phyloP scores from a whole-genome alignment of 2,888 invertebrate species.

The Molanna angustata region DNA sequence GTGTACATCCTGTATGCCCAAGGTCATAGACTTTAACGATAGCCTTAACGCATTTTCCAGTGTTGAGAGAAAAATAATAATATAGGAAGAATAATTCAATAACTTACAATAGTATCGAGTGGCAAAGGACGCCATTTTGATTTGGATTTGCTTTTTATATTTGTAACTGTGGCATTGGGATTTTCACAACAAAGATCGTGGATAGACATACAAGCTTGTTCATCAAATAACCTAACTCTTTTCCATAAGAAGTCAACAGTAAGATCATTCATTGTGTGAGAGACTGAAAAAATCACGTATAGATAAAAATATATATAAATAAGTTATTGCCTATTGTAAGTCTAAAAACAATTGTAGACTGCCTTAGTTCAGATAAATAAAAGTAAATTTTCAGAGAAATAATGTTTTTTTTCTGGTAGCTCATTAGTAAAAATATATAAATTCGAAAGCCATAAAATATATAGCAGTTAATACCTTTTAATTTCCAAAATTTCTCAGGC shows the following conservation, averaged over 20 bases:
- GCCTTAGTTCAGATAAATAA: too few species aligned
- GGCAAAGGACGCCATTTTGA: constrained; percentile 95
- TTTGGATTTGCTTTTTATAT: constrained; percentile 82
- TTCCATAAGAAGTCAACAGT: constrained; percentile 88
- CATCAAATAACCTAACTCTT: constrained; percentile 83
- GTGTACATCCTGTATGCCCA: too few species aligned
- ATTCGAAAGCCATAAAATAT: background rate
- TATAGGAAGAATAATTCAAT: too few species aligned
- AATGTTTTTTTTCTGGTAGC: background rate
- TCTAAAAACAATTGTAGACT: too few species aligned
- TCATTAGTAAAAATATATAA: background rate
- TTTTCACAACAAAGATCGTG: constrained; percentile 77
- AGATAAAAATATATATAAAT: constrained; percentile 3
- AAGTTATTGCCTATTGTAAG: background rate
- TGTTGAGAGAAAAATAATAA: too few species aligned
- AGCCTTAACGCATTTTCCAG: too few species aligned
- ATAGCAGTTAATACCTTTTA: constrained; percentile 61
- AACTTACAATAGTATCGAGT: constrained; percentile 88
- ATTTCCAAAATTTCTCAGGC: constrained; percentile 93
- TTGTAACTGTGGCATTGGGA: constrained; percentile 70
- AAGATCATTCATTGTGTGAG: constrained; percentile 70
- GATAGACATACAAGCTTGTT: constrained; percentile 75
- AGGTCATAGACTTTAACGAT: too few species aligned
- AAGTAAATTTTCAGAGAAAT: background rate
- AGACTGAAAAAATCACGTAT: constrained; percentile 54